Base-by-base conservation (phyloP, 1,140 invertebrate species). In the Tetragnatha versicolor region DNA sequence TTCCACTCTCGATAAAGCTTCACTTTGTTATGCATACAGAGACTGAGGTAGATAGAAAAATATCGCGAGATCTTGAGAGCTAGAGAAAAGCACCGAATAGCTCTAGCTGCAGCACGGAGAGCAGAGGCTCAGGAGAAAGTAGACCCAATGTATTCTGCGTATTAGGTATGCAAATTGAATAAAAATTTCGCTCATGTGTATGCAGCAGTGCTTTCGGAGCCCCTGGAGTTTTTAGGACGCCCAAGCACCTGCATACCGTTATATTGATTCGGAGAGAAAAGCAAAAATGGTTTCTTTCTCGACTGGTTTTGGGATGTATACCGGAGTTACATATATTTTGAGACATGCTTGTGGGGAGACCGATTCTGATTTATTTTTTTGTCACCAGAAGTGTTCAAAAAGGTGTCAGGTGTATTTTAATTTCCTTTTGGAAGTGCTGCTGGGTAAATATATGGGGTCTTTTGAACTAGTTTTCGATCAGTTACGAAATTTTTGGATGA, bases 91-190 rank as follows among this genome's bases (percentile, higher is more conserved):
- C 27, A 25, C 10, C 27, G 27, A 53, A 12, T 7, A 3, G 14
- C 27, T 25, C 27, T 53, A 29, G 53, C 20, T 55, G 27, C 25
- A 29, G 31, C 27, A 55, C 25, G 31, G 31, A 55, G 25, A 55
- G 27, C 53, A 17, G 53, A 5, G 25, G 25, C 10, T 27, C 25
- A 29, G n/a, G n/a, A n/a, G n/a, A n/a, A n/a, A n/a, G n/a, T n/a
- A n/a, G 31, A 55, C 17, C 31, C 53, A 55, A 31, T 31, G 53
- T 3, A 55, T 2, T 55, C 53, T 55, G 53, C 27, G 31, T 55
- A 55, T 55, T 55, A 55, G 9, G 20, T 55, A 9, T 29, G 10
- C 27, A 55, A 55, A 55, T n/a, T 55, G 53, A 55, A 55, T 55
- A 55, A 31, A 55, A 55, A 55, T 55, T 10, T 55, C 20, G 17